Evolutionary conservation across 2,888 invertebrate species (phyloP).

Genomic region (Sympetrum striolatum): DNA sequence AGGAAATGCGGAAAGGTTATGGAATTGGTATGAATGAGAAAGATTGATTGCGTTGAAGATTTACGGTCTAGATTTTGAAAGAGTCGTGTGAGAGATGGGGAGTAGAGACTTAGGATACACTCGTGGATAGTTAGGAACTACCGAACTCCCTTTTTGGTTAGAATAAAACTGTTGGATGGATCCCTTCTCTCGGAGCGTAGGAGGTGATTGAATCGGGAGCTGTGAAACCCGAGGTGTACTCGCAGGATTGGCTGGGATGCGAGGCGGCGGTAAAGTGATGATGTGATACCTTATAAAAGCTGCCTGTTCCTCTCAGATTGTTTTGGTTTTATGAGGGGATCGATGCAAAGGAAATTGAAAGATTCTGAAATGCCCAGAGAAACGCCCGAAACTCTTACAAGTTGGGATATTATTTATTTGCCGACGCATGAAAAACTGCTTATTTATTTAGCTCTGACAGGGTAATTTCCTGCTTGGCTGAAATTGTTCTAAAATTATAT

Average conservation of each 20-base stretch:
- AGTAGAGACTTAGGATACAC: not conserved
- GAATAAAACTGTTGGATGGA: not conserved
- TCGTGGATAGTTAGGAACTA: not conserved
- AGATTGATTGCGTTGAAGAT: not conserved
- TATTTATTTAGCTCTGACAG: too few species aligned
- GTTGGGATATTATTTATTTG: conserved; percentile 30
- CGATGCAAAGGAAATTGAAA: conserved; percentile 41
- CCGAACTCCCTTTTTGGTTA: not conserved
- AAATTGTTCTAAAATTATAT: too few species aligned
- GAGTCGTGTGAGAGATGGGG: not conserved
- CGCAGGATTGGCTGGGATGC: conserved; percentile 29
- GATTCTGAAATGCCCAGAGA: conserved; percentile 29
- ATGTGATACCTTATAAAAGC: conserved; percentile 28
- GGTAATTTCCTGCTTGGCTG: too few species aligned
- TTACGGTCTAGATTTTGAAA: not conserved
- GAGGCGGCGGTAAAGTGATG: conserved; percentile 28
- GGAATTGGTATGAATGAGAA: not conserved
- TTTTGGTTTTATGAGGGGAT: conserved; percentile 15
- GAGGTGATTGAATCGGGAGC: conserved; percentile 24
- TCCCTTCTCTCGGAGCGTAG: not conserved
- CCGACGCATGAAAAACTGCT: conserved; percentile 1
- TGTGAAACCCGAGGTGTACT: conserved; percentile 16
- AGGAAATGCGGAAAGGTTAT: not conserved
- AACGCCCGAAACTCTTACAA: conserved; percentile 19
- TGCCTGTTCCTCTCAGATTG: conserved; percentile 1